phyloP scores from a whole-genome alignment of 2,113 vertebrate genomes.

The Psilopsiagon aurifrons region DNA sequence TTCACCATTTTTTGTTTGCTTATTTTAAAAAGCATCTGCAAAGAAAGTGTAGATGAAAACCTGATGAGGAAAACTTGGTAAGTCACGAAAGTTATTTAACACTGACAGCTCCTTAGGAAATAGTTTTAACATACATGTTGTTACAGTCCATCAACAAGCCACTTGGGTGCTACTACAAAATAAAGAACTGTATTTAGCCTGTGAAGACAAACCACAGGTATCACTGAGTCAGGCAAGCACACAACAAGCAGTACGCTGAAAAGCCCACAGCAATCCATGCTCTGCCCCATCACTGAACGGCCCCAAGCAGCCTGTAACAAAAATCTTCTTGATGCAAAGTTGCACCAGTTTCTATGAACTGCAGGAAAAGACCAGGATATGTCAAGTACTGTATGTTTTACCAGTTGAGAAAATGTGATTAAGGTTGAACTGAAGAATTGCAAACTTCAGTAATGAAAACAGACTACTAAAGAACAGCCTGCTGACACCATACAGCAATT shows the following conservation, averaged over 20 bases:
- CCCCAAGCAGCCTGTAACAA: not conserved
- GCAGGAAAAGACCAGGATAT: not conserved
- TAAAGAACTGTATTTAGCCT: not conserved
- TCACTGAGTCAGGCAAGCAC: not conserved
- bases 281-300: not conserved
- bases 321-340: not conserved
- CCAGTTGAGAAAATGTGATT: not conserved
- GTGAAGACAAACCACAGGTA: not conserved
- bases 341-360: not conserved
- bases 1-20: not conserved
- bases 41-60: not conserved
- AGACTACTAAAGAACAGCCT: not conserved
- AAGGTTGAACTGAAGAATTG: not conserved
- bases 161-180: not conserved
- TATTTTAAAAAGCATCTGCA: not conserved
- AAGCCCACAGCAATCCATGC: not conserved
- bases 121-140: not conserved
- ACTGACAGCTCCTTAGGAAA: not conserved
- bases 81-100: not conserved
- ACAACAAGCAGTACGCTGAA: not conserved
- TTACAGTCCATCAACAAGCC: not conserved
- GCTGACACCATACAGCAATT: not conserved
- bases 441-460: not conserved
- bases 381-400: not conserved
- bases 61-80: not conserved